Evolutionary conservation across 2,797 vertebrate genomes (phyloP), one percentile per base, ranked within the genome.

Genomic region (Hirundo rustica): DNA sequence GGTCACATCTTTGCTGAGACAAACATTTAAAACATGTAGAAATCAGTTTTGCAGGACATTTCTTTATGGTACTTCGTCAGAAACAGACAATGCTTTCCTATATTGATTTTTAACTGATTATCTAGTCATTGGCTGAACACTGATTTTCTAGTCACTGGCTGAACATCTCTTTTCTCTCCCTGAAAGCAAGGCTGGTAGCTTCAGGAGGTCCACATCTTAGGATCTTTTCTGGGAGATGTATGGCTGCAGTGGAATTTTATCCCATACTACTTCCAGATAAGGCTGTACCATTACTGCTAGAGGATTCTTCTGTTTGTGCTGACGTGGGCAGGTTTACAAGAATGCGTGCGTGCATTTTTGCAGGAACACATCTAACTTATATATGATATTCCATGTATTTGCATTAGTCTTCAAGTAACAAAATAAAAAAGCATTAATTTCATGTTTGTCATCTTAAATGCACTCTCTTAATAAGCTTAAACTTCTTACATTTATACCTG

Each of bases 401-500:
- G 58, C 42, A 57, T 78, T 85, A 80, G 42, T 42, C 42, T 90
- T 93, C 64, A 86, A 94, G 54, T 23, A 90, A 64, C 44, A 91
- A 97, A 93, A 85, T 88, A 72, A 81, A 78, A 88, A 83, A 47
- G 7, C 44, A 76, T 78, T 89, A 76, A 92, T 96, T 96, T 96
- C 44, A 93, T 93, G 85, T 97, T 96, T 97, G 91, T 93, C 91
- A 92, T 94, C 80, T 96, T 95, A 96, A 95, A 90, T 76, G 68
- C 25, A 40, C 30, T 82, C 73, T 84, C 80, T 66, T 94, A 96
- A 97, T 96, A 84, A 90, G 79, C 83, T 91, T 96, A 97, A 96
- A 94, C 80, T 29, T 95, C 93, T 96, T 94, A 93, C 66, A 76
- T 34, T 89, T 93, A 93, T 89, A 92, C 94, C 89, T 93, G 79